Percentiles rank a stretch among this genome's conserved stretches.
phyloP scores from a whole-genome alignment of 2,797 vertebrate genomes.

The Poeciliopsis turneri region DNA sequence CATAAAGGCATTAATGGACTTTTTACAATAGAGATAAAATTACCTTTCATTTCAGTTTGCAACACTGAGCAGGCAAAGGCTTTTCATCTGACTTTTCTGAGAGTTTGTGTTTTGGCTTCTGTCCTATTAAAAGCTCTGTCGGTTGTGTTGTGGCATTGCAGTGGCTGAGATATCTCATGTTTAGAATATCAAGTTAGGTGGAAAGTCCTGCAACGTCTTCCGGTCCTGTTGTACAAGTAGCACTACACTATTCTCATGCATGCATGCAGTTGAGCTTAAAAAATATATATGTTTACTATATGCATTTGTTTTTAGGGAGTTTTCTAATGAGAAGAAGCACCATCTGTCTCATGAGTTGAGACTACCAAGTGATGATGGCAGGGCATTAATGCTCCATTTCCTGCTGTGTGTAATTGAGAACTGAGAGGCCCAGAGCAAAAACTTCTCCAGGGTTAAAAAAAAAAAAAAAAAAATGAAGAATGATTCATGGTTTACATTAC shows the following conservation, averaged over 20 bases:
- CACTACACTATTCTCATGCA: background rate
- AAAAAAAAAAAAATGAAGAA: background rate
- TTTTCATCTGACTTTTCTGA: slow-evolving; percentile 18
- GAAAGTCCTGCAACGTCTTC: slow-evolving; percentile 32
- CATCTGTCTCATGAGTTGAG: slow-evolving; percentile 50
- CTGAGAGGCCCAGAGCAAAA: background rate
- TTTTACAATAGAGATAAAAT: slow-evolving; percentile 24
- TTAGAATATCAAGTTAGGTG: slow-evolving; percentile 44
- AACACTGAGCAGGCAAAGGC: background rate
- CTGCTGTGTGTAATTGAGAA: background rate
- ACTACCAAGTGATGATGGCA: slow-evolving; percentile 29
- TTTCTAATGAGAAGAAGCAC: slow-evolving; percentile 62
- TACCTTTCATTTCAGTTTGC: slow-evolving; percentile 45
- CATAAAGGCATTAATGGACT: slow-evolving; percentile 4
- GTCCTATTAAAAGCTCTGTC: slow-evolving; percentile 27
- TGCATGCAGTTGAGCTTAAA: background rate
- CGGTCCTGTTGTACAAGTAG: slow-evolving; percentile 32
- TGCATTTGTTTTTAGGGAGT: slow-evolving; percentile 1
- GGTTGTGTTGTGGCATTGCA: slow-evolving; percentile 24
- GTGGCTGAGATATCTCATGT: slow-evolving; percentile 43
- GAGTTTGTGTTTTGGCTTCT: slow-evolving; percentile 22
- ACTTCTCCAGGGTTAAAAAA: background rate
- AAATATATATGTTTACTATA: too few species aligned
- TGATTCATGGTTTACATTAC: background rate
- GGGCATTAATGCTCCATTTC: slow-evolving; percentile 34